Conservation (phyloP, 2,113 vertebrate genomes). For the Sitta europaea region DNA sequence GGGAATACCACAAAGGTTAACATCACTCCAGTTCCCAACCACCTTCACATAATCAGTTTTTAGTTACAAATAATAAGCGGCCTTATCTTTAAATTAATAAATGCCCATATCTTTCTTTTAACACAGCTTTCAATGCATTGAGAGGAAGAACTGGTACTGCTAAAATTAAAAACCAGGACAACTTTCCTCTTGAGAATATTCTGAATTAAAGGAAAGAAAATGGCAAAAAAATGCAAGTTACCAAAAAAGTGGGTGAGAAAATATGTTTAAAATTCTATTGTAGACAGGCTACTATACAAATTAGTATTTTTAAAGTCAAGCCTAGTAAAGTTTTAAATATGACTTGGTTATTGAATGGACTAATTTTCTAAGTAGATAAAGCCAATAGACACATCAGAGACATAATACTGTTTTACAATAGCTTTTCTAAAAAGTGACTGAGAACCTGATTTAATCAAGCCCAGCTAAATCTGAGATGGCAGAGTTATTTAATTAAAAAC, state of each 20-base stretch:
- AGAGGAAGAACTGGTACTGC: background rate
- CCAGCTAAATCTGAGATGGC: background rate
- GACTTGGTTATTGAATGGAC: background rate
- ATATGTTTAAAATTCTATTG: background rate
- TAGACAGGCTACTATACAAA: background rate
- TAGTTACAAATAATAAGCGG: background rate
- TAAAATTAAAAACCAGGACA: background rate
- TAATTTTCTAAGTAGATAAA: background rate
- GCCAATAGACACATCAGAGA: background rate
- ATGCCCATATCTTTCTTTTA: background rate
- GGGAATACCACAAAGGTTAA: background rate
- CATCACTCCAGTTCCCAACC: background rate
- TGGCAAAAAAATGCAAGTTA: background rate
- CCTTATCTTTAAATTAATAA: background rate
- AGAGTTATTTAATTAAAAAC: background rate
- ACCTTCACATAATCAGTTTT: background rate
- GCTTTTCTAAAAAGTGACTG: background rate
- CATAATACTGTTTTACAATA: background rate
- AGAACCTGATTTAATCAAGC: background rate
- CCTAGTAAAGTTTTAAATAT: background rate
- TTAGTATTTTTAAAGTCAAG: background rate
- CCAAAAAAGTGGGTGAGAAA: background rate
- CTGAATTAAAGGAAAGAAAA: background rate
- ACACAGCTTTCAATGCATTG: background rate
- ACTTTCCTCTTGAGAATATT: background rate